Conservation (phyloP, 2,888 invertebrate species). For the Hymenopus coronatus region DNA sequence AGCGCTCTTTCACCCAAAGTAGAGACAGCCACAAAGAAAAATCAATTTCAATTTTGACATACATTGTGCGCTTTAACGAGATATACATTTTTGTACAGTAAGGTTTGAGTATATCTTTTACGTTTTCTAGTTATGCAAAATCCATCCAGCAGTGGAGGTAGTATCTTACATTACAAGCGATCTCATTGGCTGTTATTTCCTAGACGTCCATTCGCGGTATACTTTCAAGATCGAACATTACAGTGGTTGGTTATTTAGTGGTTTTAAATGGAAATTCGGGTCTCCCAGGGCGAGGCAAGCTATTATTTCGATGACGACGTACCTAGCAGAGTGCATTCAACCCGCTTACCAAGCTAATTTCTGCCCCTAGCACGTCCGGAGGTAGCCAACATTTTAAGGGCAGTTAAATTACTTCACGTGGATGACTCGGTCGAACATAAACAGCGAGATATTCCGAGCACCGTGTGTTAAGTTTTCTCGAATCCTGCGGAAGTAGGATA, state of each 20-base stretch:
- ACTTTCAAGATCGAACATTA: background rate
- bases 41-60: no score
- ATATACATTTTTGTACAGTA: no score
- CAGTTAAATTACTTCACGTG: background rate
- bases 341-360: background rate
- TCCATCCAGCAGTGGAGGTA: no score
- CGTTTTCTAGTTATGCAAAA: no score
- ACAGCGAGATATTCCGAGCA: background rate
- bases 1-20: no score
- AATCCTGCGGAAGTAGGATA: conserved; percentile 13
- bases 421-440: background rate
- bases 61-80: no score
- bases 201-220: background rate
- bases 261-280: background rate
- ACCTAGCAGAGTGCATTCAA: background rate
- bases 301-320: background rate
- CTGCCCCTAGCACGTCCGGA: background rate
- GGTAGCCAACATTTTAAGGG: background rate
- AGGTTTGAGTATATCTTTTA: no score
- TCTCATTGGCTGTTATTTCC: background rate
- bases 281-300: background rate
- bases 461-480: background rate
- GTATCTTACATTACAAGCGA: no score
- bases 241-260: background rate
- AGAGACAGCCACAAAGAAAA: no score